Base-by-base conservation (phyloP, 2,113 vertebrate species). In the Trinectes maculatus region DNA sequence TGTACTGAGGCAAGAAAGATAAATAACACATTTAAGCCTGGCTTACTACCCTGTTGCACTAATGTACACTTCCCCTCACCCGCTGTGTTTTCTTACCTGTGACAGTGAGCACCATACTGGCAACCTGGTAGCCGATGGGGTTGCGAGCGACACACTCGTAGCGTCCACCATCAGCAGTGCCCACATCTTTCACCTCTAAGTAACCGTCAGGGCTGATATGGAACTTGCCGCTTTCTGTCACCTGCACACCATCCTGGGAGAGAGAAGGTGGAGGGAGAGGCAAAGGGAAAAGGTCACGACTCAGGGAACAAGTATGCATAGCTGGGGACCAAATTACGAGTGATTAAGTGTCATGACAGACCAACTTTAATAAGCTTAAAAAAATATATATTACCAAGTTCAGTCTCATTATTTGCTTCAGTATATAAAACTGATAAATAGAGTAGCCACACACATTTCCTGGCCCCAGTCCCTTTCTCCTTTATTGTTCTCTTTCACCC, bases 191-290 rank as follows among this genome's bases (percentile, higher is more conserved):
- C 71, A 99, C 97, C 60, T 94, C 95, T 63, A 99, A 89, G 85
- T 93, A 98, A 8, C 97, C 96, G 3, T 99, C 95, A 0, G 91
- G 84, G 69, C 91, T 97, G 52, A 99, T 94, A 53, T 99, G 96
- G 53, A 99, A 99, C 51, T 99, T 99, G 1, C 98, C 98, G 31
- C 98, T 99, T 77, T 99, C 97, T 5, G 98, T 99, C 48, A 99
- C 94, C 85, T 99, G 97, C 3, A 99, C 94, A 33, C 96, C 96
- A 36, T 99, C 98, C 98, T 99, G 85, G 19, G 85, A 53, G 25
- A 71, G 3, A 65, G 3, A 60, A 6, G 57, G 31, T 22, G 42
- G 52, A 15, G 8, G 51, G 29, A 1, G 31, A n/a, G 34, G 16
- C 12, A 29, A 6, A 56, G 39, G 18, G 25, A 12, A 54, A 28